Conservation (phyloP, 2,888 invertebrate genomes). For the Teinopalpus imperialis region DNA sequence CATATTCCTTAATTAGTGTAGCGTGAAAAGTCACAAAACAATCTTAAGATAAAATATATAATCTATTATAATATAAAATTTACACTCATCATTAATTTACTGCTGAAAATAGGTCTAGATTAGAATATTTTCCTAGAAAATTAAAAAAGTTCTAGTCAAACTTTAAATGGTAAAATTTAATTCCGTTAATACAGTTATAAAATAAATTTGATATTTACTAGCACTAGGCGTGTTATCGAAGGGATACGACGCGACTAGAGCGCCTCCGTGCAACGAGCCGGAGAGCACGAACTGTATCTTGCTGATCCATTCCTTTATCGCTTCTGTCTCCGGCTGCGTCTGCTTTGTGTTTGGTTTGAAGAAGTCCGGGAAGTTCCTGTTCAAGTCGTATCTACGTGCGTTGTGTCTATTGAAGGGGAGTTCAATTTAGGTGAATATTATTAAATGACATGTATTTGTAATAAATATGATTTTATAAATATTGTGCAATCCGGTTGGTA, state of each 20-base stretch:
- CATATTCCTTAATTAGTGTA: constrained; percentile 83
- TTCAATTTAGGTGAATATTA: no score
- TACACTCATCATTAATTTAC: no score
- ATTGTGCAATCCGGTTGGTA: no score
- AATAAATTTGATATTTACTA: constrained; percentile 89
- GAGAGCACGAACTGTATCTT: constrained; percentile 96
- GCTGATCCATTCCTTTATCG: constrained; percentile 96
- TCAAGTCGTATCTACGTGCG: constrained; percentile 93
- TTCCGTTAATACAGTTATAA: no score
- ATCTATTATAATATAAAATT: no score
- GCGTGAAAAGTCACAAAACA: constrained; percentile 56
- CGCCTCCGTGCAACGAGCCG: constrained; percentile 97
- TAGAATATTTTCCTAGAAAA: no score
- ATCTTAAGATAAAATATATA: no score
- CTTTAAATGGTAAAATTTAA: no score
- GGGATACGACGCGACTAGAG: constrained; percentile 97
- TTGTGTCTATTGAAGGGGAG: constrained; percentile 88
- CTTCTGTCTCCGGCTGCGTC: constrained; percentile 96
- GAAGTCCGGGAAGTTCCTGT: constrained; percentile 98
- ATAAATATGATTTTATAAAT: no score
- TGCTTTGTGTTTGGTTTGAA: constrained; percentile 94
- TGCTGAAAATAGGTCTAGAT: no score
- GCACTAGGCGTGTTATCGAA: constrained; percentile 97
- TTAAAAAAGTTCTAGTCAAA: no score
- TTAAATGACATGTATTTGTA: no score